These are phyloP conservation scores for Agelas oroides DNA, from an alignment of 37 sponge, comb jelly and placozoan species.

Conservation along the genomic window DNA sequence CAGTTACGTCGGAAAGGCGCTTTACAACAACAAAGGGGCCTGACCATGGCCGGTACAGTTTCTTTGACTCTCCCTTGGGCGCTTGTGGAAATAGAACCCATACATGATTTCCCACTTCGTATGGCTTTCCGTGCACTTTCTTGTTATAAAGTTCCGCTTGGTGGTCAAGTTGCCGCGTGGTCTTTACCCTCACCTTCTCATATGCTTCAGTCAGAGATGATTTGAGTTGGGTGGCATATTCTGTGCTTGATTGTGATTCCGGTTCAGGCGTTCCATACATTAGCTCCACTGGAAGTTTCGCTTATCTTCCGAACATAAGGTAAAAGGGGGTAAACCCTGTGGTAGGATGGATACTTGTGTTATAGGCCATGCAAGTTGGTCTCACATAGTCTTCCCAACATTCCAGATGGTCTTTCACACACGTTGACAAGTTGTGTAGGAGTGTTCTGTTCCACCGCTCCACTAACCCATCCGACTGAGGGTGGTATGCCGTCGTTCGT, in stretches of 20 bases:
- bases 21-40: no score
- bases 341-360: conserved; percentile 38
- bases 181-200: neutral
- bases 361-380: conserved; percentile 56
- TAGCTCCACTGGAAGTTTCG: conserved; percentile 38
- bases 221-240: conserved; percentile 25
- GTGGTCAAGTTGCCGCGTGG: neutral
- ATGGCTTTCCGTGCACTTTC: conserved; percentile 48
- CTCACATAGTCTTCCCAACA: no score
- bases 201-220: conserved; percentile 15
- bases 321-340: conserved; percentile 28
- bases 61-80: conserved; percentile 13
- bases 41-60: conserved; percentile 46
- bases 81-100: conserved; percentile 46
- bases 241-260: neutral
- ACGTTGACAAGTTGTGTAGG: no score
- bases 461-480: no score
- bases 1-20: conserved; percentile 13
- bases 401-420: no score
- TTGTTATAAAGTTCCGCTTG: conserved; percentile 28
- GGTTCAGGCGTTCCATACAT: neutral
- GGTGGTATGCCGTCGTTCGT: no score
- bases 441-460: no score
- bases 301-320: conserved; percentile 53
- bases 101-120: conserved; percentile 41